A percentile compares a stretch with the other conserved stretches of the same genome.
phyloP scores from a whole-genome alignment of 2,113 vertebrate genomes.

The Malaclemys terrapin region DNA sequence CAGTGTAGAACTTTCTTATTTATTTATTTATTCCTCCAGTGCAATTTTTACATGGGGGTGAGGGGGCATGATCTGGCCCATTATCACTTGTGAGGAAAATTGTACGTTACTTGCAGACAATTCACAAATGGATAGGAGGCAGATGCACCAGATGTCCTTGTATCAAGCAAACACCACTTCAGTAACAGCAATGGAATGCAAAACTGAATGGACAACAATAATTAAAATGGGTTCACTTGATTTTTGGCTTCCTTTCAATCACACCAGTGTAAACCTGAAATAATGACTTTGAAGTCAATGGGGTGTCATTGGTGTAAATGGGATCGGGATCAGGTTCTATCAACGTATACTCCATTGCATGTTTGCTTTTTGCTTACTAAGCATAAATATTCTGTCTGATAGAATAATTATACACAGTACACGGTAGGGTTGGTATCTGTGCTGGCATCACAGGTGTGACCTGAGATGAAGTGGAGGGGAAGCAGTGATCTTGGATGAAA shows the following conservation, averaged over 20 bases:
- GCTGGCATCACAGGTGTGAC: constrained; percentile 4
- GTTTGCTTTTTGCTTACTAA: background rate
- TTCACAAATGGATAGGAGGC: background rate
- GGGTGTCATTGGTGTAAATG: background rate
- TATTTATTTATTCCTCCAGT: too few species aligned
- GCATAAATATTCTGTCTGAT: background rate
- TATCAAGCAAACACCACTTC: background rate
- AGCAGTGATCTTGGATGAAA: background rate
- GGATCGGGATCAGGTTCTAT: background rate
- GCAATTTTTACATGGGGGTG: too few species aligned
- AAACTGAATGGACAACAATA: background rate
- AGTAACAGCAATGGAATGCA: background rate
- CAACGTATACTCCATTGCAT: background rate
- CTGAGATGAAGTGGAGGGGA: background rate
- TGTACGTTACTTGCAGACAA: background rate
- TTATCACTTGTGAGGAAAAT: background rate
- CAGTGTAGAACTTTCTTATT: too few species aligned
- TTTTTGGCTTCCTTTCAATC: constrained; percentile 10
- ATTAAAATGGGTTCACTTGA: background rate
- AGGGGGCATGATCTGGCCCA: too few species aligned
- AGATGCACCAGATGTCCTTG: background rate
- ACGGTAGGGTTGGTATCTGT: background rate
- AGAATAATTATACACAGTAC: background rate
- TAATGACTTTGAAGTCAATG: background rate
- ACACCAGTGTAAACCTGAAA: constrained; percentile 1